phyloP scores from a whole-genome alignment of 2,113 vertebrate species.

The human (Homo sapiens) region DNA sequence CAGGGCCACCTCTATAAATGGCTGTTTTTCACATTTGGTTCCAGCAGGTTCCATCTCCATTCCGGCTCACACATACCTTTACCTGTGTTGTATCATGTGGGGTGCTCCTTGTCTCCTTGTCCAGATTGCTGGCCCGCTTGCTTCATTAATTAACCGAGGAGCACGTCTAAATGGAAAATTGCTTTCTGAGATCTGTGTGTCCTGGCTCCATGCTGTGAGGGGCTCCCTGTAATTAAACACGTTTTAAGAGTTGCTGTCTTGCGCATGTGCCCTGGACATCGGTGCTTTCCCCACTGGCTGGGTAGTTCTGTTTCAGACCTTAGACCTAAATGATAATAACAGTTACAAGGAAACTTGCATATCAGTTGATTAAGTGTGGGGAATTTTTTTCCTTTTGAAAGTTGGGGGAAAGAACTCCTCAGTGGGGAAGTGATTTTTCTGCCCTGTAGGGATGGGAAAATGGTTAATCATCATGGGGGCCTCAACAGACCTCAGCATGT shows the following conservation, averaged over 20 bases:
- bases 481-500: background rate
- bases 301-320: conserved; percentile 38
- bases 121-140: conserved; percentile 41
- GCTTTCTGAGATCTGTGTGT: conserved; percentile 63
- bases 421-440: background rate
- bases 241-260: conserved; percentile 63
- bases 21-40: conserved; percentile 60
- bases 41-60: conserved; percentile 44
- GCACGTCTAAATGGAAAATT: conserved; percentile 72
- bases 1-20: background rate
- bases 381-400: background rate
- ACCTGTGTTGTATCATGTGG: background rate
- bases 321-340: conserved; percentile 19
- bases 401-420: background rate
- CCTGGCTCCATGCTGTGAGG: conserved; percentile 48
- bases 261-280: background rate
- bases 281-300: conserved; percentile 43
- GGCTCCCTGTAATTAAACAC: conserved; percentile 65
- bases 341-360: background rate
- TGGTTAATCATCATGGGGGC: background rate
- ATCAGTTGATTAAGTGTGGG: background rate
- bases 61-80: conserved; percentile 57
- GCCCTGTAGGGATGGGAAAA: background rate
- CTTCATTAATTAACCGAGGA: conserved; percentile 74
- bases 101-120: conserved; percentile 43